phyloP scores from a whole-genome alignment of 2,888 invertebrate genomes.

The Zygogramma bicolorata region DNA sequence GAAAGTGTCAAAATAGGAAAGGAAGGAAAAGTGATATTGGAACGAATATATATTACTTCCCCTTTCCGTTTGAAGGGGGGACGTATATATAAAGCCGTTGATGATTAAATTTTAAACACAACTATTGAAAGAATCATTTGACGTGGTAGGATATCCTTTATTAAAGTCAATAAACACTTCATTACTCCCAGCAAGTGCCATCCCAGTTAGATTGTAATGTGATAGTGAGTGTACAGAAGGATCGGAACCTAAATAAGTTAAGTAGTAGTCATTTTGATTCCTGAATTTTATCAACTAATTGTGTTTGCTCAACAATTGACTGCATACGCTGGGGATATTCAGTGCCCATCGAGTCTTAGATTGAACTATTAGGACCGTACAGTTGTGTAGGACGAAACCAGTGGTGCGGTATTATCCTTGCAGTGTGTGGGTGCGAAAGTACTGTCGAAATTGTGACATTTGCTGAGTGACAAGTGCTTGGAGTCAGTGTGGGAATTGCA shows the following conservation, averaged over 20 bases:
- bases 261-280: conserved; percentile 27
- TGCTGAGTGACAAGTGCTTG: not conserved
- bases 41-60: conserved; percentile 43
- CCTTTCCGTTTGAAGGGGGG: conserved; percentile 43
- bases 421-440: conserved; percentile 4
- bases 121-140: conserved; percentile 43
- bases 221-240: conserved; percentile 37
- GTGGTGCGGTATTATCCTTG: not conserved
- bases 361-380: not conserved
- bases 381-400: not conserved
- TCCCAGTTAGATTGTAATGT: conserved; percentile 34
- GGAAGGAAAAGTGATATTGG: conserved; percentile 35
- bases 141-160: conserved; percentile 45
- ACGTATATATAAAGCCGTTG: conserved; percentile 39
- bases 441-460: not conserved
- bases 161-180: conserved; percentile 45
- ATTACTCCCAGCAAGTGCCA: conserved; percentile 37
- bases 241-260: conserved; percentile 31
- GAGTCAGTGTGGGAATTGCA: not conserved
- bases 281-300: conserved; percentile 34
- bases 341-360: conserved; percentile 1
- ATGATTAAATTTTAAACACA: conserved; percentile 41
- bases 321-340: conserved; percentile 13
- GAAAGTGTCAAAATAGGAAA: conserved; percentile 30
- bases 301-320: conserved; percentile 30